A percentile compares a stretch with the other conserved stretches of the same genome.
phyloP scores from a whole-genome alignment of 2,888 invertebrate species.

The Drosophila prolongata region DNA sequence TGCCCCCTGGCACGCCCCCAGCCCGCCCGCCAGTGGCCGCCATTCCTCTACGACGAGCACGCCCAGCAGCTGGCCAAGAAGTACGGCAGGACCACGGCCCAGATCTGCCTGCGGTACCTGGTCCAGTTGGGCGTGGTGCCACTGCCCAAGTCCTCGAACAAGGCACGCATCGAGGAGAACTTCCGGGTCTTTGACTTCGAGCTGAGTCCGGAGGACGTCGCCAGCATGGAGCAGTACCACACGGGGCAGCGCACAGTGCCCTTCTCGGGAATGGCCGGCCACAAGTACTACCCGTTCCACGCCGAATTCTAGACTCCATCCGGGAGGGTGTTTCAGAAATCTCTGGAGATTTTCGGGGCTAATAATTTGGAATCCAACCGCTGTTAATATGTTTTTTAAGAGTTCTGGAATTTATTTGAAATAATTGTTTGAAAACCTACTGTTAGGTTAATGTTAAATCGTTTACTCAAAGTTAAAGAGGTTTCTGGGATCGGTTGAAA shows the following conservation, averaged over 20 bases:
- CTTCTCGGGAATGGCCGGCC: conserved; percentile 78
- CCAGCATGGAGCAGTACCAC: conserved; percentile 69
- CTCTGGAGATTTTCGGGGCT: background rate
- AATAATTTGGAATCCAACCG: background rate
- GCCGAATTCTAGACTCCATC: conserved; percentile 67
- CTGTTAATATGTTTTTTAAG: background rate
- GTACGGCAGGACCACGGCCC: conserved; percentile 87
- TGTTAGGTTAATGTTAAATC: background rate
- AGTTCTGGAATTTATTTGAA: background rate
- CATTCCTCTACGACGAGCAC: conserved; percentile 81
- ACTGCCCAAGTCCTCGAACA: conserved; percentile 86
- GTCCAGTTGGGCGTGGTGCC: conserved; percentile 85
- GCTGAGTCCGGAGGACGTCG: conserved; percentile 85
- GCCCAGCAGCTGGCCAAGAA: conserved; percentile 86
- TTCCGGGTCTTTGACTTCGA: conserved; percentile 87
- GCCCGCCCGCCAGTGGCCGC: conserved; percentile 86
- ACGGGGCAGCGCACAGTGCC: conserved; percentile 78
- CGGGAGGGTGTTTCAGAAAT: background rate
- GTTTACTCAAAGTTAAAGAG: background rate
- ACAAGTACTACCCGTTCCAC: conserved; percentile 82
- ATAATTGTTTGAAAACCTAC: background rate
- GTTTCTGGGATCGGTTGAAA: no score
- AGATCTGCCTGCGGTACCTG: conserved; percentile 87
- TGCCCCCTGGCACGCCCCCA: conserved; percentile 89
- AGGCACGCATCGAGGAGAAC: conserved; percentile 85